Evolutionary conservation across 2,888 invertebrate species (phyloP), one percentile per base, ranked within the genome.

Genomic region (Podabrus alpinus): DNA sequence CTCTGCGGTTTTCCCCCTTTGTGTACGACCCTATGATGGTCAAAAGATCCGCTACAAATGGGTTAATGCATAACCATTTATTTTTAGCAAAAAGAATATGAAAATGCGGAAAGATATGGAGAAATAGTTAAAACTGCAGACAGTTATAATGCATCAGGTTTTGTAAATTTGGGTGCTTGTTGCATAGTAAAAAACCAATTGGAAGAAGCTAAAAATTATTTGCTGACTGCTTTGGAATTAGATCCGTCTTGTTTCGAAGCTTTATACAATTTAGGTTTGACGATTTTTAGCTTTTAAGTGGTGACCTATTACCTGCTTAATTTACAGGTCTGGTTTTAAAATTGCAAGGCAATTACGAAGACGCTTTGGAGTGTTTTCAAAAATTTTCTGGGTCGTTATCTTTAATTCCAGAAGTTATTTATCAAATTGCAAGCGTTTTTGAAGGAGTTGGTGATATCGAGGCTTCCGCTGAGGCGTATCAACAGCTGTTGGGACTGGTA

Each of bases 181-280:
- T 91, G 92, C 75, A 92, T 93, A 84, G 90, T 91, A 61, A 92
- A 91, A 82, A 91, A 91, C 19, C 92, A 95, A 78, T 88, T 90
- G 64, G 92, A 93, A 76, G 91, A 92, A 81, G 95, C 95, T 0
- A 90, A 92, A 77, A 91, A 92, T 80, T 92, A 92, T 82, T 92
- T 94, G 81, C 89, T 92, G 72, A 92, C 92, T 79, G 96, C 97
- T 0, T 86, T 97, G 59, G 92, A 93, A 80, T 92, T 93, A 82
- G 95, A 96, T 82, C 91, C 95, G 0, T 92, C 93, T 21, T 95
- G 94, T 84, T 93, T 96, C 29, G 95, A 96, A 87, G 96, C 95
- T 1, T 89, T 94, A 29, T 96, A 94, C 84, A 95, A 96, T 87
- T 87, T 95, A 75, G 95, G 95, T 88, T 84, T 87, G 86, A 24